Percentiles rank a stretch among this genome's conserved stretches.
phyloP scores from a whole-genome alignment of 2,888 invertebrate species.

The Octodonta nipae region DNA sequence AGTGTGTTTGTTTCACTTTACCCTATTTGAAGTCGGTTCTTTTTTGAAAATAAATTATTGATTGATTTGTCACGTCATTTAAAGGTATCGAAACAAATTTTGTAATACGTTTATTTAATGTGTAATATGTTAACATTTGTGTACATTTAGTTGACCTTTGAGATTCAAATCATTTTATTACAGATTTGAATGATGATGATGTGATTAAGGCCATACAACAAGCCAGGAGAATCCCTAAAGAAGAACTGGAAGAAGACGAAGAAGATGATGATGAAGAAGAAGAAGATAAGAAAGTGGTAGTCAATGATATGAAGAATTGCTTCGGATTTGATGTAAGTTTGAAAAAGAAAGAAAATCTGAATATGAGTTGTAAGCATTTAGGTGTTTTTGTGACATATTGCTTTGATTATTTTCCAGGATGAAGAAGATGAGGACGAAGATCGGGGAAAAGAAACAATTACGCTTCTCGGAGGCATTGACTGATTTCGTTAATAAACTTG shows the following conservation, averaged over 20 bases:
- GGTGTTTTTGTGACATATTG: not conserved
- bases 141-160: too few species aligned
- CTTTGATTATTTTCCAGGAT: conserved; percentile 12
- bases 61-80: too few species aligned
- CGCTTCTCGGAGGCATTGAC: conserved; percentile 28
- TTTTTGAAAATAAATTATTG: too few species aligned
- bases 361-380: not conserved
- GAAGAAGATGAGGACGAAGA: conserved; percentile 36
- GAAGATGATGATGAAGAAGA: conserved; percentile 22
- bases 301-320: conserved; percentile 60
- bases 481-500: conserved; percentile 13
- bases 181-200: conserved; percentile 36
- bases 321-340: conserved; percentile 67
- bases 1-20: too few species aligned
- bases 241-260: conserved; percentile 22
- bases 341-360: conserved; percentile 2
- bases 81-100: too few species aligned
- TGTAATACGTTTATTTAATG: too few species aligned
- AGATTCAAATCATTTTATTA: too few species aligned
- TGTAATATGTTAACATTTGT: too few species aligned
- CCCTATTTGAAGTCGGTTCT: too few species aligned
- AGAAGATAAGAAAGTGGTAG: conserved; percentile 30
- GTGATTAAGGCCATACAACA: conserved; percentile 34
- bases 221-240: conserved; percentile 29
- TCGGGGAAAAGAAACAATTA: conserved; percentile 28